These are phyloP conservation scores for Agelas oroides DNA, from an alignment of 37 sponge, comb jelly and placozoan species.

Conservation along the genomic window DNA sequence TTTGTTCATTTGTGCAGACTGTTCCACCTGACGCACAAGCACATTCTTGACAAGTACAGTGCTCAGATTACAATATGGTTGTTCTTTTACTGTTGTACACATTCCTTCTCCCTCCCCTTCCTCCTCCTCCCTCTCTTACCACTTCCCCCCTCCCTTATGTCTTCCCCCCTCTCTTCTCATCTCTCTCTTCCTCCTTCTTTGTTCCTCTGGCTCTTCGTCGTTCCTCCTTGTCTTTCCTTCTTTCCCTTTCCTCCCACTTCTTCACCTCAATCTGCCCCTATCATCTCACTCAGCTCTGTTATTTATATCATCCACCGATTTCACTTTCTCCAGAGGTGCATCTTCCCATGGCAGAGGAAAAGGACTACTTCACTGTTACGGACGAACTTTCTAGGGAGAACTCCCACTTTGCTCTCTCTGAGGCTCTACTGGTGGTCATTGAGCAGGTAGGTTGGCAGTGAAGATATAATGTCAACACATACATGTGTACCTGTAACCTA, in stretches of 20 bases:
- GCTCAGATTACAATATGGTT: too few species aligned
- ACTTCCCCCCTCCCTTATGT: background rate
- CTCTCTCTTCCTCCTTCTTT: background rate
- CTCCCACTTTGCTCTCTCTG: conserved; percentile 62
- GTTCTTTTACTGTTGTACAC: too few species aligned
- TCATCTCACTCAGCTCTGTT: background rate
- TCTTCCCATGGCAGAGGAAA: background rate
- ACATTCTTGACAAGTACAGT: too few species aligned
- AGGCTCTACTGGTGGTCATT: conserved; percentile 52
- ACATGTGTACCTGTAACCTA: background rate
- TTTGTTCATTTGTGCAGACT: too few species aligned
- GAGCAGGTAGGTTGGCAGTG: conserved; percentile 65
- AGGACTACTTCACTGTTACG: conserved; percentile 67
- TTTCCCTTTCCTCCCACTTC: too few species aligned
- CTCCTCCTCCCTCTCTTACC: background rate
- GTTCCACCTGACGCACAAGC: too few species aligned
- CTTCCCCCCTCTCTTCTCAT: background rate
- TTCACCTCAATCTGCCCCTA: too few species aligned
- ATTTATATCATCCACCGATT: too few species aligned
- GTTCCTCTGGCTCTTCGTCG: too few species aligned
- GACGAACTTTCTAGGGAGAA: conserved; percentile 67
- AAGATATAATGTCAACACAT: too few species aligned
- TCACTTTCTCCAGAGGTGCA: background rate
- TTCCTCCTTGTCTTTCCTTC: too few species aligned
- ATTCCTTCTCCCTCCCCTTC: background rate